phyloP scores from a whole-genome alignment of 1,140 invertebrate genomes.

The Drosophila oshimai region DNA sequence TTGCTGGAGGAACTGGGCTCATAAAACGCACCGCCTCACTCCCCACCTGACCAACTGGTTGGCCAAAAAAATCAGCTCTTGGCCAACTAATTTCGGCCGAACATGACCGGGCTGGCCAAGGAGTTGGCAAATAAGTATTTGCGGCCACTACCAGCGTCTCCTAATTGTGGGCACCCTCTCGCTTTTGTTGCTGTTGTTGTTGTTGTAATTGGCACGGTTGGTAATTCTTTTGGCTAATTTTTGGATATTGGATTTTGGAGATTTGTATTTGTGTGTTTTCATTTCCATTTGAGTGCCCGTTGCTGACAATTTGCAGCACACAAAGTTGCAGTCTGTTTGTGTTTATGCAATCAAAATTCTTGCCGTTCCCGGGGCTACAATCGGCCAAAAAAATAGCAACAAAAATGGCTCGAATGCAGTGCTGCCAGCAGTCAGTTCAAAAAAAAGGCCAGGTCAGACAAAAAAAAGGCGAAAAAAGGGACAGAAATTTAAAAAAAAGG shows the following conservation, averaged over 20 bases:
- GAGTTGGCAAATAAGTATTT: constrained; percentile 73
- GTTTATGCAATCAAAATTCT: constrained; percentile 80
- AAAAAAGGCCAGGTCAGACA: too few species aligned
- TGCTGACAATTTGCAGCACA: constrained; percentile 43
- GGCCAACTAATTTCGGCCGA: constrained; percentile 66
- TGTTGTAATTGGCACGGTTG: constrained; percentile 65
- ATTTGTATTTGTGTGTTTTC: constrained; percentile 12
- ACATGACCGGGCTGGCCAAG: constrained; percentile 55
- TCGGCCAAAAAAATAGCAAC: background rate
- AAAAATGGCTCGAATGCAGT: constrained; percentile 27
- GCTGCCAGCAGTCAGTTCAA: too few species aligned
- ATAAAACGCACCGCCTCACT: constrained; percentile 46
- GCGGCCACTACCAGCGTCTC: constrained; percentile 57
- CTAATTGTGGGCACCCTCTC: constrained; percentile 53
- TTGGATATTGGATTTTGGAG: constrained; percentile 49
- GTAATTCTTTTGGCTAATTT: constrained; percentile 63
- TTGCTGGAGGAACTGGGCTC: constrained; percentile 43
- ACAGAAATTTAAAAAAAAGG: too few species aligned
- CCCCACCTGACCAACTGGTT: constrained; percentile 2
- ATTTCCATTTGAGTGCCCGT: constrained; percentile 58
- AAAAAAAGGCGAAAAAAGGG: too few species aligned
- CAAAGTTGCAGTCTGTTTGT: constrained; percentile 22
- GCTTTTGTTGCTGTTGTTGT: constrained; percentile 15
- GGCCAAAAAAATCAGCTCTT: constrained; percentile 49
- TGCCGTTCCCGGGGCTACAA: constrained; percentile 35